These are phyloP conservation scores for Xylocampa areola DNA, from an alignment of 2,888 invertebrate genomes.

Conservation along the genomic window DNA sequence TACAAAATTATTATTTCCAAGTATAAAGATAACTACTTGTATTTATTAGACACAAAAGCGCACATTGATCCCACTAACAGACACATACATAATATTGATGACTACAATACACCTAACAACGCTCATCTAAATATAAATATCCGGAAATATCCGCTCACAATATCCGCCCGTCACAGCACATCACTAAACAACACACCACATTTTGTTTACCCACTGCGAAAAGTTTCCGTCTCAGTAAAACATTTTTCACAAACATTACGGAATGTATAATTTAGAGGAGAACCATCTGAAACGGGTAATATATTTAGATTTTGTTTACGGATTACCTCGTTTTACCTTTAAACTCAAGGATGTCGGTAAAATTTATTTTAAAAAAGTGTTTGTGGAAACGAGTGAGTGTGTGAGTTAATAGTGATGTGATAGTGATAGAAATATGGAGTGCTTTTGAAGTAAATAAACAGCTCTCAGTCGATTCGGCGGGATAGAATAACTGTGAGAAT, in stretches of 20 bases:
- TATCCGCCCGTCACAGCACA: constrained; percentile 15
- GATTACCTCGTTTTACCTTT: constrained; percentile 26
- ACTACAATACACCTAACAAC: no score
- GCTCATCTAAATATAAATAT: no score
- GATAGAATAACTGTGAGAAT: no score
- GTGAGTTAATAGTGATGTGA: constrained; percentile 18
- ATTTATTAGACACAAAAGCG: no score
- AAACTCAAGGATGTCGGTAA: constrained; percentile 37
- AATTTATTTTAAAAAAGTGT: constrained; percentile 21
- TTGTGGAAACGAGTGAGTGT: neutral
- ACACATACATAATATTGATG: no score
- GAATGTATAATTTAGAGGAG: constrained; percentile 38
- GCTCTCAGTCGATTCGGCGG: no score
- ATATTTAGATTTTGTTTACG: constrained; percentile 54
- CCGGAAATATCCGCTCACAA: constrained; percentile 4
- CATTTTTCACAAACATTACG: constrained; percentile 38
- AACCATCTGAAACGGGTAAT: constrained; percentile 23
- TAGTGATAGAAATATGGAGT: constrained; percentile 30
- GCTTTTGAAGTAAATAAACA: no score
- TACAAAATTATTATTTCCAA: no score
- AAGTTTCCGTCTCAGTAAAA: constrained; percentile 34
- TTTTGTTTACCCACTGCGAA: constrained; percentile 30
- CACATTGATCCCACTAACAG: no score
- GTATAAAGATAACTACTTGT: no score
- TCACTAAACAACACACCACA: constrained; percentile 20